Conservation (phyloP, 1,140 invertebrate species). For the Apis mellifera region Amel_HAv3.1 CM009931.2:25378501-25379000, state of each 20-base stretch:
- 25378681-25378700: constrained; percentile 41
- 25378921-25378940: no score
- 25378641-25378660: constrained; percentile 2
- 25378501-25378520: constrained; percentile 72
- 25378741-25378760: constrained; percentile 32
- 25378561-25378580: constrained; percentile 71
- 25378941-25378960: constrained; percentile 4
- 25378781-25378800: background rate
- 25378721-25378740: constrained; percentile 36
- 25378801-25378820: background rate
- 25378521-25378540: constrained; percentile 74
- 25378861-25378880: background rate
- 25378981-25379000: no score
- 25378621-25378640: constrained; percentile 9
- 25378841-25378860: background rate
- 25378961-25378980: background rate
- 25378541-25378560: constrained; percentile 73
- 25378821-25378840: background rate
- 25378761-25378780: background rate
- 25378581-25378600: constrained; percentile 37
- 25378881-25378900: background rate
- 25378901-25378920: background rate
- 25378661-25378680: constrained; percentile 38
- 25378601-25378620: constrained; percentile 64
- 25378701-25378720: constrained; percentile 44